Percentiles rank a stretch among this genome's conserved stretches.
phyloP scores from a whole-genome alignment of 2,888 invertebrate species.

The Empis livida region DNA sequence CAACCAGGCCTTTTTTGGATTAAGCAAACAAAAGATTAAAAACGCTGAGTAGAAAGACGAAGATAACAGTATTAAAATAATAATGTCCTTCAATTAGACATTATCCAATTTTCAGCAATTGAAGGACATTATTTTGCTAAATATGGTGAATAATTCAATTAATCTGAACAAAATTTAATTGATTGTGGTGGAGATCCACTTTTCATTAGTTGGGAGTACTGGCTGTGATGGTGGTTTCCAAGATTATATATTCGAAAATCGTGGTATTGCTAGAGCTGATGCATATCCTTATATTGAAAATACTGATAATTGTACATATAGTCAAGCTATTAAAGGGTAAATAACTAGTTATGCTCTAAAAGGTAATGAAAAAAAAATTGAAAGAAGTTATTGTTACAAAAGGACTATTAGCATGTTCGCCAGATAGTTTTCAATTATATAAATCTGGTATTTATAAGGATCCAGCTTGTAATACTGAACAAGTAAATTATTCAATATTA shows the following conservation, averaged over 20 bases:
- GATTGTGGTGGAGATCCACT: slow-evolving; percentile 25
- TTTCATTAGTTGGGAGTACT: slow-evolving; percentile 22
- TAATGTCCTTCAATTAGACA: too few species aligned
- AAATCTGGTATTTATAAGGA: slow-evolving; percentile 30
- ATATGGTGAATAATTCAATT: slow-evolving; percentile 22
- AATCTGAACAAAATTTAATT: slow-evolving; percentile 32
- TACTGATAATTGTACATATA: slow-evolving; percentile 21
- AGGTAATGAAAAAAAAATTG: slow-evolving; percentile 27
- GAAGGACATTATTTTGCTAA: slow-evolving; percentile 32
- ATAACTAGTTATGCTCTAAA: slow-evolving; percentile 24
- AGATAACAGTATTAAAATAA: too few species aligned
- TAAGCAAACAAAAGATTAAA: too few species aligned
- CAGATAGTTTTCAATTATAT: slow-evolving; percentile 27
- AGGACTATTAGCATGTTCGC: slow-evolving; percentile 30
- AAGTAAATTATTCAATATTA: slow-evolving; percentile 29
- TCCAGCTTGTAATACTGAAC: slow-evolving; percentile 28
- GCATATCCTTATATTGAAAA: slow-evolving; percentile 27
- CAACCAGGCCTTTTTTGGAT: too few species aligned
- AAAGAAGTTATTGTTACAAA: slow-evolving; percentile 28
- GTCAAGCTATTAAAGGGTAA: slow-evolving; percentile 18
- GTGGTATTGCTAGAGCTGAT: slow-evolving; percentile 22
- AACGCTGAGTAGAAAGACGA: too few species aligned
- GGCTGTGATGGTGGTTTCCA: slow-evolving; percentile 34
- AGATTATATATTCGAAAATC: slow-evolving; percentile 23
- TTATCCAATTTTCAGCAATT: too few species aligned